Evolutionary conservation across 2,113 vertebrate genomes (phyloP).

Genomic region (Corythoichthys intestinalis): DNA sequence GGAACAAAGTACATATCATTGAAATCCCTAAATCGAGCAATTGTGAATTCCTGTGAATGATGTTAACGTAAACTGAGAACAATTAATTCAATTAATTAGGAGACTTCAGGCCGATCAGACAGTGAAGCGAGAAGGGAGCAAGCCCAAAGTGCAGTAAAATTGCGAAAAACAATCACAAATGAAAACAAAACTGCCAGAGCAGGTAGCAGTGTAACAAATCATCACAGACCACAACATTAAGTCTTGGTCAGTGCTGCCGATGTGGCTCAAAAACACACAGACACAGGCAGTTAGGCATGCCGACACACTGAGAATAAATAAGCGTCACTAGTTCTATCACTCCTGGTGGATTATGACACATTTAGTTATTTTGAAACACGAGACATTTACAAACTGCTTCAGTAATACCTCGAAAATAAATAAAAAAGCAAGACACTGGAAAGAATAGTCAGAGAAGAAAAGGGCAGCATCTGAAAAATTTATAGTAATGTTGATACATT

Average conservation of each 20-base stretch:
- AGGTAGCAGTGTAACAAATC: conserved; percentile 7
- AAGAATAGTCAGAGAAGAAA: conserved; percentile 35
- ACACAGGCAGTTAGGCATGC: conserved; percentile 74
- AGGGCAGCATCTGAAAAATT: conserved; percentile 23
- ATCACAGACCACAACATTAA: conserved; percentile 36
- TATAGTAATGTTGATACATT: conserved; percentile 28
- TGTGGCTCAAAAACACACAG: conserved; percentile 49
- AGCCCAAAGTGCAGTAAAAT: conserved; percentile 49
- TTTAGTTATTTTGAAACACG: conserved; percentile 9
- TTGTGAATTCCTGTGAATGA: background rate
- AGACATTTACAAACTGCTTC: conserved; percentile 15
- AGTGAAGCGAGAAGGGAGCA: conserved; percentile 45
- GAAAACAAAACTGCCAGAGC: conserved; percentile 54
- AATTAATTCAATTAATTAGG: conserved; percentile 4
- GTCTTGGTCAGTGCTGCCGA: conserved; percentile 55
- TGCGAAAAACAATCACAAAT: conserved; percentile 40
- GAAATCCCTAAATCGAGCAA: background rate
- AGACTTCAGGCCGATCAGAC: conserved; percentile 29
- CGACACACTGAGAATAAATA: conserved; percentile 57
- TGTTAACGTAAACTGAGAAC: background rate
- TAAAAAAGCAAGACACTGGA: conserved; percentile 38
- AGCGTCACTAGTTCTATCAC: conserved; percentile 28
- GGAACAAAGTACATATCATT: background rate
- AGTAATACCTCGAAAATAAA: conserved; percentile 12
- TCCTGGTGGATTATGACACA: conserved; percentile 13